Conservation (phyloP, 2,113 vertebrate species). For the Nestor notabilis region DNA sequence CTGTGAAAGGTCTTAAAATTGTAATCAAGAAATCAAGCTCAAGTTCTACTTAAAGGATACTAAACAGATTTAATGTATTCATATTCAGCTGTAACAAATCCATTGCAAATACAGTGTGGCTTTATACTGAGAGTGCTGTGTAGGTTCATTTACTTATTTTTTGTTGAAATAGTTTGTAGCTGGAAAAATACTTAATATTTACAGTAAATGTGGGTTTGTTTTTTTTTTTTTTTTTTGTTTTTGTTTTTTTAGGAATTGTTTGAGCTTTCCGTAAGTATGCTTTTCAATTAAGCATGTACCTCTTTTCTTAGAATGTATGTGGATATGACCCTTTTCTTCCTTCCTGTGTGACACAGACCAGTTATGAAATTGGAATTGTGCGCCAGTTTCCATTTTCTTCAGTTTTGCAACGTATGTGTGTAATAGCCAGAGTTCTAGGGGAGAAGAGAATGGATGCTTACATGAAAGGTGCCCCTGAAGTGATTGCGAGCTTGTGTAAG, state of each 20-base stretch:
- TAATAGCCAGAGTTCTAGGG: conserved; percentile 87
- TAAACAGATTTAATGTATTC: not conserved
- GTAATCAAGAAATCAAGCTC: not conserved
- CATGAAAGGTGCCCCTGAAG: conserved; percentile 94
- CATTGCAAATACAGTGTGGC: not conserved
- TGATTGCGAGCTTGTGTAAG: conserved; percentile 90
- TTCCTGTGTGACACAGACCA: conserved; percentile 70
- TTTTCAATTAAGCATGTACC: not conserved
- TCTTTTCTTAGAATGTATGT: not conserved
- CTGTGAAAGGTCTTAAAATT: not conserved
- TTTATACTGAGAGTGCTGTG: not conserved
- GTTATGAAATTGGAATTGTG: conserved; percentile 95
- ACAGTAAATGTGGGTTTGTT: not conserved
- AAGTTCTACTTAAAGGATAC: not conserved
- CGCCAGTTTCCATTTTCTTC: conserved; percentile 98
- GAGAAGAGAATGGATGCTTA: conserved; percentile 96
- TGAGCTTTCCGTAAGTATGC: conserved; percentile 87
- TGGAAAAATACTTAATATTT: not conserved
- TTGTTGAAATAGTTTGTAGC: not conserved
- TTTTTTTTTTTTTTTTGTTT: not conserved
- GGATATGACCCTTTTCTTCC: not conserved
- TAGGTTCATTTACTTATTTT: not conserved
- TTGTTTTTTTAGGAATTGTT: conserved; percentile 86
- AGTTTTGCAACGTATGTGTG: conserved; percentile 91
- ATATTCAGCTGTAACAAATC: not conserved